Evolutionary conservation across 2,113 vertebrate genomes (phyloP).

Genomic region (Ammodytes marinus): DNA sequence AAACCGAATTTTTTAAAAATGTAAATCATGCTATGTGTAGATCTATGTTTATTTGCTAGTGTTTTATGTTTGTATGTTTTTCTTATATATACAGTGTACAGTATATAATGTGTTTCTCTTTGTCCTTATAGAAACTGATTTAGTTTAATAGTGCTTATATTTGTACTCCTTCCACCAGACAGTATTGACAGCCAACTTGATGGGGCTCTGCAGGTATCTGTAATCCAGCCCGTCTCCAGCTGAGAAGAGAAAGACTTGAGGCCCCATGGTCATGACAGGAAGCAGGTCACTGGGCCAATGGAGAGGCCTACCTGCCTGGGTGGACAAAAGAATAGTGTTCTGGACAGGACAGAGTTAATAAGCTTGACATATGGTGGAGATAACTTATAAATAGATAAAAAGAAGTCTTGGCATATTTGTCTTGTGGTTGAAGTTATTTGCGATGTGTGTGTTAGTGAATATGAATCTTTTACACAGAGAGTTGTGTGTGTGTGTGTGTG

Average conservation of each 20-base stretch:
- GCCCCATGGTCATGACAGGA: slow-evolving; percentile 48
- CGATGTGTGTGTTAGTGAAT: slow-evolving; percentile 37
- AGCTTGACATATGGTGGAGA: slow-evolving; percentile 35
- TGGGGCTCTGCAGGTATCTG: slow-evolving; percentile 38
- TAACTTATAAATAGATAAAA: slow-evolving; percentile 60
- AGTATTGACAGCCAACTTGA: slow-evolving; percentile 11
- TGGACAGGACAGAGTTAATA: slow-evolving; percentile 18
- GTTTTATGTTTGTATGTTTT: too few species aligned
- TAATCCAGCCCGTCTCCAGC: slow-evolving; percentile 51
- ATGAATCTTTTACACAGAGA: slow-evolving; percentile 45
- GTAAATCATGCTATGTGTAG: background rate
- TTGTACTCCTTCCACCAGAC: background rate
- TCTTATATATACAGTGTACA: too few species aligned
- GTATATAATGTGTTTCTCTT: background rate
- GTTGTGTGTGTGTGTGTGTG: slow-evolving; percentile 28
- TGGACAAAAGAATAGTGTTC: slow-evolving; percentile 74
- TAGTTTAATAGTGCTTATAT: slow-evolving; percentile 1
- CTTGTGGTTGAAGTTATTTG: slow-evolving; percentile 39
- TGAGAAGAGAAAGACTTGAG: slow-evolving; percentile 39
- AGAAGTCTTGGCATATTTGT: slow-evolving; percentile 44
- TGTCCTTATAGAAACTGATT: background rate
- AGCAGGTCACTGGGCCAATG: slow-evolving; percentile 73
- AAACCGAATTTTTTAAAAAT: background rate
- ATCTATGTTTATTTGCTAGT: background rate
- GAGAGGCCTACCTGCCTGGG: slow-evolving; percentile 43